A percentile compares a stretch with the other conserved stretches of the same genome.
Evolutionary conservation across 2,888 invertebrate species (phyloP).

Genomic region (Hymenopus coronatus): DNA sequence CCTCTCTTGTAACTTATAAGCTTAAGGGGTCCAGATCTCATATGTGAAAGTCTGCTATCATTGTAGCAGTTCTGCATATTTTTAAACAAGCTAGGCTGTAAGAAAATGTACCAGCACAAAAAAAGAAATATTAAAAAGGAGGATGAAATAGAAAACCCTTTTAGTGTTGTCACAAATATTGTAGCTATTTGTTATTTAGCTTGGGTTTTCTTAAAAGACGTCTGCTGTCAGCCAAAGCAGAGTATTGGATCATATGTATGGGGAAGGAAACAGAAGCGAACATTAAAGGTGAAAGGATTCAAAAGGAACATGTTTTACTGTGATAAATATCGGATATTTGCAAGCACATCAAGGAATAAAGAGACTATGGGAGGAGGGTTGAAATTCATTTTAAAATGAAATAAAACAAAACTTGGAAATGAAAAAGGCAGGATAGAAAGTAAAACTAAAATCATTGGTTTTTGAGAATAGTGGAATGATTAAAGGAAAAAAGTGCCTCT

Average conservation of each 20-base stretch:
- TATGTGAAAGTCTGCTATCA: too few relatives aligned
- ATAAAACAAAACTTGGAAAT: background rate
- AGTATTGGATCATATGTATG: background rate
- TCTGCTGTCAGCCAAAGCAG: background rate
- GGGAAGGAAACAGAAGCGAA: background rate
- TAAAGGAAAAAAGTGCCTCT: constrained; percentile 3
- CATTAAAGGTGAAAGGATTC: background rate
- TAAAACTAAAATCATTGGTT: background rate
- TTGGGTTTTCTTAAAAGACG: background rate
- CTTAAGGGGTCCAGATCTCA: too few relatives aligned
- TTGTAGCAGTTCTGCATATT: background rate
- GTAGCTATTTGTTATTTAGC: background rate
- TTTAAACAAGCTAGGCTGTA: background rate
- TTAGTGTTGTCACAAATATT: background rate
- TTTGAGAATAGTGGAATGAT: background rate
- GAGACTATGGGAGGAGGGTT: background rate
- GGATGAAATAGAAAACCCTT: background rate
- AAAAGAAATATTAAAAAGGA: background rate
- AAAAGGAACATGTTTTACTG: background rate
- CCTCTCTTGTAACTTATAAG: too few relatives aligned
- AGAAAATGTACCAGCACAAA: background rate
- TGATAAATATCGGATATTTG: background rate
- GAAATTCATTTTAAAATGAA: background rate
- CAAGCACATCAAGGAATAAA: background rate
- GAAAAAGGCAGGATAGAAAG: background rate